Percentiles rank a stretch among this genome's conserved stretches.
These are phyloP conservation scores for Diachasma alloeum DNA, from an alignment of 1,140 invertebrate species.

Conservation along the genomic window DNA sequence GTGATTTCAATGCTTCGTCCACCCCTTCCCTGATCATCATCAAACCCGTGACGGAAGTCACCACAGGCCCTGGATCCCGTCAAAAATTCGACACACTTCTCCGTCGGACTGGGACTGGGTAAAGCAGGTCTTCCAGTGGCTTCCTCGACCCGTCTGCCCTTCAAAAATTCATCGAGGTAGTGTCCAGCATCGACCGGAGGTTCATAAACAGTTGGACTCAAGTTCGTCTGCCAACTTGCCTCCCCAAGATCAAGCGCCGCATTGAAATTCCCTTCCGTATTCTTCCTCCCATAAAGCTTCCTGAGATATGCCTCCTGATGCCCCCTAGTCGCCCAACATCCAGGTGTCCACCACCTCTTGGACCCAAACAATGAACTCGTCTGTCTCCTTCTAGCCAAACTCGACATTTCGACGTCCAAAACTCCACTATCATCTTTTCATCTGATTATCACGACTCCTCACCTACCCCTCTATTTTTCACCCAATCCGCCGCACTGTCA, in stretches of 20 bases:
- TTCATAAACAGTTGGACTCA: conserved; percentile 39
- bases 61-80: conserved; percentile 43
- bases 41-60: conserved; percentile 26
- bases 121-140: conserved; percentile 41
- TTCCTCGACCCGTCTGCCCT: conserved; percentile 33
- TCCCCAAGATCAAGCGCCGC: conserved; percentile 16
- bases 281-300: conserved; percentile 57
- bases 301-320: conserved; percentile 63
- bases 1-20: conserved; percentile 33
- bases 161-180: conserved; percentile 55
- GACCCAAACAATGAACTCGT: conserved; percentile 56
- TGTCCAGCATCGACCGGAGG: conserved; percentile 45
- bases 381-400: conserved; percentile 52
- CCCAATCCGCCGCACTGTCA: not conserved
- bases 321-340: conserved; percentile 61
- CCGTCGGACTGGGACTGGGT: conserved; percentile 56
- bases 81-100: conserved; percentile 61
- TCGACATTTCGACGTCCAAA: conserved; percentile 48
- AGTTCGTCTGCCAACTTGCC: not conserved
- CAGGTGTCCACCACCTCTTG: conserved; percentile 61
- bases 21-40: conserved; percentile 29
- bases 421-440: conserved; percentile 21
- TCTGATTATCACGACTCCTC: conserved; percentile 19
- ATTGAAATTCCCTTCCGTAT: conserved; percentile 31
- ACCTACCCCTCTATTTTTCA: no score